phyloP scores from a whole-genome alignment of 1,140 invertebrate genomes.

The Drusus annulatus region DNA sequence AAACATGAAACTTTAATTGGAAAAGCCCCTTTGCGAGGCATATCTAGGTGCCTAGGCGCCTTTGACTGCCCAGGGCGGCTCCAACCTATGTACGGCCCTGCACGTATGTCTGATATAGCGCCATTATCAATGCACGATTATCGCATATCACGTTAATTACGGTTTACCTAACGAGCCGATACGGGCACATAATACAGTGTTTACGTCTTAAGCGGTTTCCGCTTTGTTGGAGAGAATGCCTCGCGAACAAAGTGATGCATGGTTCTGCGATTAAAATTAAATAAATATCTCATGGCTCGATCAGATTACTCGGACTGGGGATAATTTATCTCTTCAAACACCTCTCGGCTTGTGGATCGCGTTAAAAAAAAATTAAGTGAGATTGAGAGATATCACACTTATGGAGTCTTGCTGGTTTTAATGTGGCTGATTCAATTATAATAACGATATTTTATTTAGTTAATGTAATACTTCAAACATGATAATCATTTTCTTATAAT shows the following conservation, averaged over 20 bases:
- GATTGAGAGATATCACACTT: too few species aligned
- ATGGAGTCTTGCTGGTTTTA: too few species aligned
- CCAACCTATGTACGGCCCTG: too few species aligned
- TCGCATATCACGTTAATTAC: constrained; percentile 48
- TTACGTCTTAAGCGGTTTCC: constrained; percentile 6
- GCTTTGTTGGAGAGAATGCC: neutral
- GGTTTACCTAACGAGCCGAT: constrained; percentile 18
- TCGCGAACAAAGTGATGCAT: constrained; percentile 12
- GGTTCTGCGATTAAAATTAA: constrained; percentile 15
- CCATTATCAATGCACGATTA: constrained; percentile 50
- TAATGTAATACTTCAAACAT: too few species aligned
- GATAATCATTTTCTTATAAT: too few species aligned
- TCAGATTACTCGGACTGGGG: neutral
- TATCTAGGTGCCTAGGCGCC: too few species aligned
- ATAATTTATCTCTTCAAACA: constrained; percentile 14
- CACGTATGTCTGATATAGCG: constrained; percentile 30
- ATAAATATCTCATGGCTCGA: constrained; percentile 10
- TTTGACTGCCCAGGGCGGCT: too few species aligned
- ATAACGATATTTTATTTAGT: too few species aligned
- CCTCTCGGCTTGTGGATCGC: neutral
- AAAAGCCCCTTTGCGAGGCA: too few species aligned
- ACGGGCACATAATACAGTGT: constrained; percentile 12
- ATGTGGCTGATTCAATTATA: too few species aligned
- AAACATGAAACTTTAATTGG: too few species aligned
- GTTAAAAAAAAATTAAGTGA: too few species aligned